Conservation (phyloP, 1,140 invertebrate genomes). For the Sinella curviseta region DNA sequence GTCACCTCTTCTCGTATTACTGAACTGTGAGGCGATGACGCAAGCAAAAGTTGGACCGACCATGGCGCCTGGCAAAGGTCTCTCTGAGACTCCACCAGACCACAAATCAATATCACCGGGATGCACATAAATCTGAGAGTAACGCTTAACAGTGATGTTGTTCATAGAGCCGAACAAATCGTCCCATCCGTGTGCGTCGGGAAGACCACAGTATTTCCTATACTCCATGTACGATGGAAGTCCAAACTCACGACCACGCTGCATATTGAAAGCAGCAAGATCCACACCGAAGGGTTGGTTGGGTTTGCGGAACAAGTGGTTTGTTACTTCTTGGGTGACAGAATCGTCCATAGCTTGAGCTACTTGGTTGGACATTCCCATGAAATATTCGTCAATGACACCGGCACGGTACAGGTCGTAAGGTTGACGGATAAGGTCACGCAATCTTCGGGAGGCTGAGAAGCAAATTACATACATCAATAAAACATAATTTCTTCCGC, state of each 20-base stretch:
- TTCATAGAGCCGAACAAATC: constrained; percentile 84
- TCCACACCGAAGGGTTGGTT: constrained; percentile 84
- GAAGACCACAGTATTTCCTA: constrained; percentile 83
- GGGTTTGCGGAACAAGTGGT: constrained; percentile 86
- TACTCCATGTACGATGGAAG: constrained; percentile 90
- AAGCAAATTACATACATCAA: too few relatives aligned
- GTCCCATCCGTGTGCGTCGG: constrained; percentile 75
- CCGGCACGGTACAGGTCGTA: constrained; percentile 60
- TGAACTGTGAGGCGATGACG: constrained; percentile 94
- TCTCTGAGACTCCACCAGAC: constrained; percentile 89
- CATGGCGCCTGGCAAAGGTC: constrained; percentile 80
- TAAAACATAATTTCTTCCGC: too few relatives aligned
- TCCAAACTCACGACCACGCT: constrained; percentile 87
- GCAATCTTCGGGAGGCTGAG: constrained; percentile 56
- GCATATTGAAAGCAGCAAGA: constrained; percentile 91
- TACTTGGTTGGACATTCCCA: constrained; percentile 60
- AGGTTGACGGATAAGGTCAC: constrained; percentile 57
- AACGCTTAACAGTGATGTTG: constrained; percentile 80
- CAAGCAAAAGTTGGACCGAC: constrained; percentile 94
- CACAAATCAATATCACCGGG: constrained; percentile 86
- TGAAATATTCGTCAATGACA: constrained; percentile 58
- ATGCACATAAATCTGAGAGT: constrained; percentile 73
- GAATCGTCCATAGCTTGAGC: constrained; percentile 60
- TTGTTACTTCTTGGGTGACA: constrained; percentile 68
- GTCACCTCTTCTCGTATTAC: constrained; percentile 84